Percentiles rank a stretch among this genome's conserved stretches.
These are phyloP conservation scores for Pandemis heparana DNA, from an alignment of 2,888 invertebrate species.

Conservation along the genomic window DNA sequence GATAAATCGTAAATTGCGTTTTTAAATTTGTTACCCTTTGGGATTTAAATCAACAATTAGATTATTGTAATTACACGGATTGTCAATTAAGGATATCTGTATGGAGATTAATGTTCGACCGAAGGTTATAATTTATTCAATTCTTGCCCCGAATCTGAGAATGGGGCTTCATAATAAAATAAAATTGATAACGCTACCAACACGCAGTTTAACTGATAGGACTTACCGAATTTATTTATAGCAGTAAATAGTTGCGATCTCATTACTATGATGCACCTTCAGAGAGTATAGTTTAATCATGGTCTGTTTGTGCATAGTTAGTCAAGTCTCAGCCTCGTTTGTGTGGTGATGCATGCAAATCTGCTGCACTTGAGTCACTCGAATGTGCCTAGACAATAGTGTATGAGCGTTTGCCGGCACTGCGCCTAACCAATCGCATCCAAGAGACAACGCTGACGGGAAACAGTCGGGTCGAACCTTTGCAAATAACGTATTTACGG, in stretches of 20 bases:
- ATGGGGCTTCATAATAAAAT: conserved; percentile 37
- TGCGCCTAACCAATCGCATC: conserved; percentile 49
- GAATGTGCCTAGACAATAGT: conserved; percentile 56
- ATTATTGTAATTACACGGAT: conserved; percentile 65
- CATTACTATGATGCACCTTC: background rate
- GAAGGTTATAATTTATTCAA: conserved; percentile 48
- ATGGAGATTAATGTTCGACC: conserved; percentile 53
- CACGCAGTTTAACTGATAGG: background rate
- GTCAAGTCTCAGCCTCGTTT: conserved; percentile 47
- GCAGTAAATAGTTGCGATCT: background rate
- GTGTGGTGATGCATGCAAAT: conserved; percentile 60
- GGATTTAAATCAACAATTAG: conserved; percentile 74
- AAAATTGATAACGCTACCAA: background rate
- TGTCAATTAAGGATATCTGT: conserved; percentile 61
- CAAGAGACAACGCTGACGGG: conserved; percentile 33
- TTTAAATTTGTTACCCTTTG: conserved; percentile 68
- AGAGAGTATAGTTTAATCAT: conserved; percentile 27
- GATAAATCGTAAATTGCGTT: conserved; percentile 78
- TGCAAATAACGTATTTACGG: conserved; percentile 4
- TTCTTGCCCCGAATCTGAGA: conserved; percentile 34
- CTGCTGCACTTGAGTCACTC: conserved; percentile 54
- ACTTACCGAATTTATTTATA: background rate
- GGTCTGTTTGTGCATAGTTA: conserved; percentile 34
- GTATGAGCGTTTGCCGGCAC: conserved; percentile 51
- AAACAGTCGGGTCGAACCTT: conserved; percentile 18